Conservation (phyloP, 2,888 invertebrate species). For the Philopedon plagiatum region DNA sequence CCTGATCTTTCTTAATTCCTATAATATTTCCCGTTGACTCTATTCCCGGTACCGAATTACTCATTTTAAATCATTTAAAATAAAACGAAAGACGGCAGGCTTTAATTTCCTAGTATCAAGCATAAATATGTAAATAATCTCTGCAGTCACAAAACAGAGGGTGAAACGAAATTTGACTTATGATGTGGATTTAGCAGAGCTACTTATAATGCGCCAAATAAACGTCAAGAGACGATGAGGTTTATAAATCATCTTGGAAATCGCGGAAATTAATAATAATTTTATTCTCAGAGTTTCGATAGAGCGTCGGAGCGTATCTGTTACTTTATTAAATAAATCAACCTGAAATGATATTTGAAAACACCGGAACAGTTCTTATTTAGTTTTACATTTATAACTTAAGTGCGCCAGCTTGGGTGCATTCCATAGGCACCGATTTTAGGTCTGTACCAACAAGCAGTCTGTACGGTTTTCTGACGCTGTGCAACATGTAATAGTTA, state of each 20-base stretch:
- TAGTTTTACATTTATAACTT: too few relatives aligned
- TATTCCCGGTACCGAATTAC: constrained; percentile 10
- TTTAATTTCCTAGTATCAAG: constrained; percentile 34
- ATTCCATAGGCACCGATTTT: too few relatives aligned
- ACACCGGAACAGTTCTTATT: too few relatives aligned
- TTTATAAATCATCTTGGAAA: constrained; percentile 31
- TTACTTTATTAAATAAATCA: too few relatives aligned
- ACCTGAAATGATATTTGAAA: too few relatives aligned
- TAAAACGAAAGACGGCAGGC: constrained; percentile 25
- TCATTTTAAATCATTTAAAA: constrained; percentile 17
- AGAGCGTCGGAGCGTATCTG: not conserved
- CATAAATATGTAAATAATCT: constrained; percentile 39
- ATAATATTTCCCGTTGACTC: constrained; percentile 9
- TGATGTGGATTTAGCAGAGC: constrained; percentile 25
- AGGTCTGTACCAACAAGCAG: too few relatives aligned
- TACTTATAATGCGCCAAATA: constrained; percentile 22
- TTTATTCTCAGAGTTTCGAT: constrained; percentile 10
- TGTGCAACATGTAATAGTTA: too few relatives aligned
- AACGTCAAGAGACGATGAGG: constrained; percentile 8
- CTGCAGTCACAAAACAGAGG: constrained; percentile 28
- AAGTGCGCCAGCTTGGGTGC: too few relatives aligned
- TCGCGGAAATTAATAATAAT: constrained; percentile 30
- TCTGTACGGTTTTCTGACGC: too few relatives aligned
- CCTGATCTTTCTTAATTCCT: not conserved
- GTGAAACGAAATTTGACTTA: constrained; percentile 36